Conservation (phyloP, 2,113 vertebrate genomes). For the Paramormyrops kingsleyae region DNA sequence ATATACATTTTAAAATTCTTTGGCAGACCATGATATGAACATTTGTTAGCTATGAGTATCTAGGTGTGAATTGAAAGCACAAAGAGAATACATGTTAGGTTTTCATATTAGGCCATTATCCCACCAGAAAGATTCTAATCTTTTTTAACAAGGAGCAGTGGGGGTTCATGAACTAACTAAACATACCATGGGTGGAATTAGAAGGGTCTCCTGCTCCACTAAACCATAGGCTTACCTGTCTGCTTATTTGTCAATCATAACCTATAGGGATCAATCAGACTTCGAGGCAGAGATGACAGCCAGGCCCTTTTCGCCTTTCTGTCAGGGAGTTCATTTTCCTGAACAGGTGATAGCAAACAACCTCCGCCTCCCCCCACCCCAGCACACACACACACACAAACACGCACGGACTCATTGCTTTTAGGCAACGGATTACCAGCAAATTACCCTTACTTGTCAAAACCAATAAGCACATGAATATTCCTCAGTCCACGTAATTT, state of each 20-base stretch:
- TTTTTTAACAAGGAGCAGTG: neutral
- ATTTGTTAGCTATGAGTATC: neutral
- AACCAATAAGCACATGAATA: constrained; percentile 1
- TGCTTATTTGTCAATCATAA: neutral
- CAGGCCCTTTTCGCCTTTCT: neutral
- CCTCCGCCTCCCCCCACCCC: neutral
- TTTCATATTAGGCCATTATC: neutral
- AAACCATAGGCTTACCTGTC: neutral
- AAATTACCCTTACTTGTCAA: neutral
- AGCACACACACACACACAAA: neutral
- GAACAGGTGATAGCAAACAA: neutral
- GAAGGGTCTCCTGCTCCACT: neutral
- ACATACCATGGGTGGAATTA: neutral
- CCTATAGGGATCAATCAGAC: neutral
- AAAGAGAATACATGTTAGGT: neutral
- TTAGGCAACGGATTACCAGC: neutral
- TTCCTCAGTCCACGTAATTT: neutral
- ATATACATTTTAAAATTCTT: neutral
- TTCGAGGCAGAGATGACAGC: neutral
- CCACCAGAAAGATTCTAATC: neutral
- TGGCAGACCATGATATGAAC: neutral
- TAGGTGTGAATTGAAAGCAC: neutral
- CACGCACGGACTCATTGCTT: neutral
- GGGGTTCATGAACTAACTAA: neutral
- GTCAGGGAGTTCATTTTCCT: neutral